These are phyloP conservation scores for Urosaurus nigricauda DNA, from an alignment of 2,797 vertebrate genomes.

Conservation along the genomic window DNA sequence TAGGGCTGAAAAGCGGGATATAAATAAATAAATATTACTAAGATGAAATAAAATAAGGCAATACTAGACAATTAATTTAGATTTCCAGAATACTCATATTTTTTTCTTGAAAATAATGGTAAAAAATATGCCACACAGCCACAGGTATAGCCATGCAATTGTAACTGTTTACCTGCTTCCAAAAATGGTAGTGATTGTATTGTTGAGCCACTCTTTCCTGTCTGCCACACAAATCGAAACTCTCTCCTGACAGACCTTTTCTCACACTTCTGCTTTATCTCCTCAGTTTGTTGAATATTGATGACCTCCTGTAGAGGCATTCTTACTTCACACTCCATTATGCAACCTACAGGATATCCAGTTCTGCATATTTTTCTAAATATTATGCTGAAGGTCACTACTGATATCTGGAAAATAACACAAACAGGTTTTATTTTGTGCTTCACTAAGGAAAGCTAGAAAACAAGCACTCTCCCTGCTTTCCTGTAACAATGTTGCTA, in stretches of 20 bases:
- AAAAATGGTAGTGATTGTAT: no score
- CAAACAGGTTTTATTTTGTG: slow-evolving; percentile 31
- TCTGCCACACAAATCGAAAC: no score
- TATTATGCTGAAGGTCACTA: slow-evolving; percentile 66
- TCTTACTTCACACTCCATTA: slow-evolving; percentile 53
- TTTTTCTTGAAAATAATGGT: no score
- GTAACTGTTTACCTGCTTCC: no score
- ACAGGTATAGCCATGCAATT: no score
- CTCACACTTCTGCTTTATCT: slow-evolving; percentile 52
- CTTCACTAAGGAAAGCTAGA: slow-evolving; percentile 29
- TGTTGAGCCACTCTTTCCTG: no score
- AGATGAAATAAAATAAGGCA: no score
- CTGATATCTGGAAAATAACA: slow-evolving; percentile 52
- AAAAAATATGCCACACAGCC: no score
- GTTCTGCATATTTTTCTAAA: slow-evolving; percentile 54
- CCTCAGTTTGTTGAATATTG: slow-evolving; percentile 43
- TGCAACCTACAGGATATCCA: slow-evolving; percentile 15
- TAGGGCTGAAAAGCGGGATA: no score
- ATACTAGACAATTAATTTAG: no score
- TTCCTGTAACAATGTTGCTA: slow-evolving; percentile 24
- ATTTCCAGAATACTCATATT: no score
- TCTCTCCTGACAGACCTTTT: neutral
- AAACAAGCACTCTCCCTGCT: neutral
- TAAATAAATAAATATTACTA: no score
- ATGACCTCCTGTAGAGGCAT: slow-evolving; percentile 54